Base-by-base conservation (phyloP, 2,888 invertebrate species). In the Daptonema setosum region DNA sequence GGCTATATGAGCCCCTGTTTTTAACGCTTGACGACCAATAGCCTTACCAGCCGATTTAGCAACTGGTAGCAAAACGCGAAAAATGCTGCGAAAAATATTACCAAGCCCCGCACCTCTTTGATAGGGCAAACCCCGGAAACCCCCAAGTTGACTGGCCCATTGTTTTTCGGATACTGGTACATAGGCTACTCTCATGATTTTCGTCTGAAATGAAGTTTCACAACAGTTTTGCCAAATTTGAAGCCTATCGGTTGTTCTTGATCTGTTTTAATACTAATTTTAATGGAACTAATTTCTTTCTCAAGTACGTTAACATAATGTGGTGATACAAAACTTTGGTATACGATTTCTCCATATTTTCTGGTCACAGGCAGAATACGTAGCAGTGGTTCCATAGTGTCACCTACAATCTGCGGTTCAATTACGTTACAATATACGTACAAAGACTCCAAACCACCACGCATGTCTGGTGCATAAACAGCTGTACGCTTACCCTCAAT, bases 141-240 rank as follows among this genome's bases (percentile, higher is more conserved):
- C 45, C 14, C 11, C n/a, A n/a, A n/a, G n/a, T n/a, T 45, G n/a
- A 8, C 11, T n/a, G n/a, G 5, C n/a, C 45, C 45, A 45, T 8
- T 5, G 11, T 45, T 3, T 5, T 5, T 45, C 45, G 22, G 11
- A 14, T 28, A 2, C 48, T 8, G 55, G 55, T 17, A 45, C 26
- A 30, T n/a, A 55, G 17, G 28, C 17, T 2, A 28, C 26, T 20
- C 47, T 25, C 55, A 48, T 55, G 5, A n/a, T 48, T 55, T 25
- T 52, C 50, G 8, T 5, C 55, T 28, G n/a, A 55, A 55, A 24
- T 55, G 55, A 8, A 55, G 29, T 24, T 55, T 55, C 28, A 55
- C 50, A 28, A 55, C 22, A 28, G 30, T n/a, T 50, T 55, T 55
- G n/a, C 55, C 55, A 29, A 50, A 55, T 11, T 3, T 22, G 24